Percentiles rank a stretch among this genome's conserved stretches.
These are phyloP conservation scores for Brachionus sp. DNA, from an alignment of 1,140 invertebrate species.

Conservation along the genomic window DNA sequence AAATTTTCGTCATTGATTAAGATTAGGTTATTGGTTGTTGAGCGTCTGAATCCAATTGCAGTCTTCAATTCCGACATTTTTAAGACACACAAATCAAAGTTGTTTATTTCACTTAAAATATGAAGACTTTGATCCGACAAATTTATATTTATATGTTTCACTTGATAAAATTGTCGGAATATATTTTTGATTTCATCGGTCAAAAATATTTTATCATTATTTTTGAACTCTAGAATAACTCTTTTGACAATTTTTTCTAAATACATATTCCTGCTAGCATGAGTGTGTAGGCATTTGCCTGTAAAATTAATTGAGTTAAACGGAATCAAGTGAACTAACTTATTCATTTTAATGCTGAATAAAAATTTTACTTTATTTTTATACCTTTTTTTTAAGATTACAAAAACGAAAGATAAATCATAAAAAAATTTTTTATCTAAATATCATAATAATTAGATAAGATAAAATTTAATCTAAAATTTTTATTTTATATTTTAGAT, in stretches of 20 bases:
- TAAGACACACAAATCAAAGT: neutral
- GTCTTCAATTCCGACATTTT: neutral
- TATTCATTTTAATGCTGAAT: neutral
- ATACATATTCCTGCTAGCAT: neutral
- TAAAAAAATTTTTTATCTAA: too few species aligned
- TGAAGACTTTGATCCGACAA: neutral
- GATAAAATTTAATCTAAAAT: too few species aligned
- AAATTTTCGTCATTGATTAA: neutral
- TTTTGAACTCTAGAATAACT: neutral
- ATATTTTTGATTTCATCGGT: neutral
- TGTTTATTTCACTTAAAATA: neutral
- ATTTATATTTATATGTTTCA: slow-evolving; percentile 2
- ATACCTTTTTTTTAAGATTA: neutral
- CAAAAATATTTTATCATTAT: slow-evolving; percentile 6
- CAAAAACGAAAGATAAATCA: neutral
- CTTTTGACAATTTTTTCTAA: neutral
- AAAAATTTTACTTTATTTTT: neutral
- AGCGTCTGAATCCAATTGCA: neutral
- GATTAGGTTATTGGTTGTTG: neutral
- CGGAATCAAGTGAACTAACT: neutral
- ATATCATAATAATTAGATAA: too few species aligned
- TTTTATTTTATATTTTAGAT: too few species aligned
- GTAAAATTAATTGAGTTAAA: neutral
- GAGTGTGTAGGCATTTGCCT: neutral
- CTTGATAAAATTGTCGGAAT: neutral